Evolutionary conservation across 1,140 invertebrate species (phyloP), one percentile per base, ranked within the genome.

Genomic region (Tetragonula clypearis): DNA sequence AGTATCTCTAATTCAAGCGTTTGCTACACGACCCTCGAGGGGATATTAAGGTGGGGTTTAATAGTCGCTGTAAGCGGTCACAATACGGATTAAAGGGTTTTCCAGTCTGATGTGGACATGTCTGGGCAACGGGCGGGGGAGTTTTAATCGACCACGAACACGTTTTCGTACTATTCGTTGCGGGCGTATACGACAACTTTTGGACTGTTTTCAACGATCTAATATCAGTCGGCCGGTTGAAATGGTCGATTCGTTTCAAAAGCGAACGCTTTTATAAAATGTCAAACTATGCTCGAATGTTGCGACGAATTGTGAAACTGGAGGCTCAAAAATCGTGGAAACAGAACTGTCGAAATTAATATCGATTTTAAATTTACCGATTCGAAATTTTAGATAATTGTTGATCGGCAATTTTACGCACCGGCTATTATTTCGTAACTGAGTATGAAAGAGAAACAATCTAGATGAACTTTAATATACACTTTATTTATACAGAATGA

Each of bases 1-100:
- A 69, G 86, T 87, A 73, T 65, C 69, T 84, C 87, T 86, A 80
- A 85, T 86, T 80, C 72, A 74, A 76, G 73, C 60, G 62, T 77
- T 69, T 58, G 72, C 80, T 77, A 21, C 62, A 41, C 9, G 49
- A 26, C 26, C 62, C 87, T 80, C n/a, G 35, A 8, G 41, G 87
- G 88, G 89, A 90, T 91, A 92, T 92, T 91, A 90, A 90, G 89
- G 87, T 87, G 74, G 89, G 90, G 89, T 92, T 93, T 93, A 92
- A 93, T 93, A 88, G 90, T 89, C 91, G 90, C 82, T 91, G 90
- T 94, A 93, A 93, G 92, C 91, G 90, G 91, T 92, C 92, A 91
- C 92, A 85, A 83, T 91, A 85, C 75, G 90, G 92, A 93, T 93
- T 94, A 93, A 90, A 88, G 68, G 86, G 88, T 84, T 74, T 88